Percentiles rank a stretch among this genome's conserved stretches.
phyloP scores from a whole-genome alignment of 2,888 invertebrate genomes.

The Bruchidius siliquastri region DNA sequence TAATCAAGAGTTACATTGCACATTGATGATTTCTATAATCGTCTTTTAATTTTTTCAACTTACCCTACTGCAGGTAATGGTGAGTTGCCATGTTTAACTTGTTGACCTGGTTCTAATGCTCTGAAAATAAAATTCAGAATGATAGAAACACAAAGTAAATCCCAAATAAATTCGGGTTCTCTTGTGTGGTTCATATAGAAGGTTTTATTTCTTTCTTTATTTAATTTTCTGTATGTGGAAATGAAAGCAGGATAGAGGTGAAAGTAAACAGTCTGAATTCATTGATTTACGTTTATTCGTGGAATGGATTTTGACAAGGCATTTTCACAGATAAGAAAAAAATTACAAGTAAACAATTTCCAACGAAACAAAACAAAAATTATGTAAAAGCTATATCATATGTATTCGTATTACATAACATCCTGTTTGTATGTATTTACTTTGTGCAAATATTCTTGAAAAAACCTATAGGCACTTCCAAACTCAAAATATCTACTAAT shows the following conservation, averaged over 20 bases:
- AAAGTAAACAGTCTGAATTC: neutral
- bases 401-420: neutral
- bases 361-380: neutral
- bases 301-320: neutral
- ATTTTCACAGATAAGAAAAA: neutral
- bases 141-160: constrained; percentile 30
- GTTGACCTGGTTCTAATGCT: constrained; percentile 55
- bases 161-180: constrained; percentile 8
- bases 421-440: neutral
- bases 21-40: neutral
- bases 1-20: neutral
- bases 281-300: neutral
- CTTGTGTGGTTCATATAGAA: constrained; percentile 10
- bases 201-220: constrained; percentile 6
- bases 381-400: neutral
- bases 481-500: neutral
- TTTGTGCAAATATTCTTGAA: neutral
- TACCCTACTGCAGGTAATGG: constrained; percentile 61
- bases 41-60: constrained; percentile 38
- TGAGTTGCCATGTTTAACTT: constrained; percentile 48
- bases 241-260: neutral
- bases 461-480: neutral
- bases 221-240: neutral
- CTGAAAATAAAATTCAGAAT: constrained; percentile 51
- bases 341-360: neutral